Evolutionary conservation across 2,797 vertebrate genomes (phyloP).

Genomic region (Neostethus bicornis): DNA sequence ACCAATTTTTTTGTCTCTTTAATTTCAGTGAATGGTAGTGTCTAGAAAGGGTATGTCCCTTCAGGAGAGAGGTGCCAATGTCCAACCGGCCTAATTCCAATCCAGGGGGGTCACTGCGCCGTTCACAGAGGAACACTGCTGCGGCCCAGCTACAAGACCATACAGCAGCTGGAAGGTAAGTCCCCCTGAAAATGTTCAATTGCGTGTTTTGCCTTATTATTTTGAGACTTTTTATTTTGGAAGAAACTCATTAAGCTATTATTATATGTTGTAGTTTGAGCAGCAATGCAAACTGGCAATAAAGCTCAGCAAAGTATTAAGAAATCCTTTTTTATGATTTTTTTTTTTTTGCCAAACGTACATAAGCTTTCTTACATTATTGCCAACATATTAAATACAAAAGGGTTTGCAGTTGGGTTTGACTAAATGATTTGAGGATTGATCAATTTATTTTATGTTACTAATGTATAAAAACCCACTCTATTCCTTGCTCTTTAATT

Average conservation of each 20-base stretch:
- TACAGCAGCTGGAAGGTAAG: constrained; percentile 94
- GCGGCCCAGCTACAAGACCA: constrained; percentile 99
- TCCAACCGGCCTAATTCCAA: constrained; percentile 99
- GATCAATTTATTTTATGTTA: constrained; percentile 47
- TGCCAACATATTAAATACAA: constrained; percentile 30
- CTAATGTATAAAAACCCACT: constrained; percentile 56
- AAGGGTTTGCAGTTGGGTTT: constrained; percentile 13
- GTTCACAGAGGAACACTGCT: constrained; percentile 99
- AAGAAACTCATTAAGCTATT: not conserved
- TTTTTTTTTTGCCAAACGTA: constrained; percentile 22
- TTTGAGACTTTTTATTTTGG: not conserved
- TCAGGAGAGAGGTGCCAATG: constrained; percentile 99
- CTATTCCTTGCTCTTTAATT: constrained; percentile 80
- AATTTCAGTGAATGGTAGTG: constrained; percentile 98
- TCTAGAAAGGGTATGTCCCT: constrained; percentile 99
- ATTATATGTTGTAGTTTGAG: constrained; percentile 2
- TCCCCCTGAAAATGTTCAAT: not conserved
- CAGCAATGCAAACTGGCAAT: too few relatives aligned
- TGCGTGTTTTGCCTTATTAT: not conserved
- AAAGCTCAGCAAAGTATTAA: too few relatives aligned
- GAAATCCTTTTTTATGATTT: constrained; percentile 8
- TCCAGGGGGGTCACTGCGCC: constrained; percentile 99
- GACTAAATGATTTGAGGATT: constrained; percentile 30
- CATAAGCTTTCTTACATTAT: constrained; percentile 32
- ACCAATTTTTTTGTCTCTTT: constrained; percentile 20